These are phyloP conservation scores for Hoplodrina ambigua DNA, from an alignment of 2,888 invertebrate species.

Conservation along the genomic window DNA sequence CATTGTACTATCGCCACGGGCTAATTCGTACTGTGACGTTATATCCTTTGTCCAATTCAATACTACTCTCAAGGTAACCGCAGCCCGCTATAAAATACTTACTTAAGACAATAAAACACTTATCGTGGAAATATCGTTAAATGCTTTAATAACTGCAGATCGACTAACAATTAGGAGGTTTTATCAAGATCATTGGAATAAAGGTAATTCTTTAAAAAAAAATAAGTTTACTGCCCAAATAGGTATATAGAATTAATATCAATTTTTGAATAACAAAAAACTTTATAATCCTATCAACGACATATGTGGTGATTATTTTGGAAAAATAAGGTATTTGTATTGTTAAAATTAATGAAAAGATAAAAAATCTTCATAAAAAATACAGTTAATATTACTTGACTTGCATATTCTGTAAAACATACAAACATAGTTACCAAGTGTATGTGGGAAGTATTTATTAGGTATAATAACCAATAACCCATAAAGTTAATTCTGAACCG, in stretches of 20 bases:
- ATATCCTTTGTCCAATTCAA: slow-evolving; percentile 74
- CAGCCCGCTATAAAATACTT: slow-evolving; percentile 56
- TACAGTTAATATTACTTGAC: background rate
- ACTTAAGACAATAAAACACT: slow-evolving; percentile 63
- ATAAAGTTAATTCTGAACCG: slow-evolving; percentile 58
- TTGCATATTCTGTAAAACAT: slow-evolving; percentile 7
- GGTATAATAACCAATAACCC: slow-evolving; percentile 45
- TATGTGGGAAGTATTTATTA: slow-evolving; percentile 31
- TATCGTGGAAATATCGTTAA: slow-evolving; percentile 50
- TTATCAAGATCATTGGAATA: slow-evolving; percentile 28
- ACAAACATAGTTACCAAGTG: slow-evolving; percentile 8
- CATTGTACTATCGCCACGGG: slow-evolving; percentile 70
- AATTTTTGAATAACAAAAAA: background rate
- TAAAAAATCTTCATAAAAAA: background rate
- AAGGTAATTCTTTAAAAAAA: slow-evolving; percentile 5
- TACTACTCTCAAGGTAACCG: slow-evolving; percentile 69
- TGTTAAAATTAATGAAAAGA: slow-evolving; percentile 5
- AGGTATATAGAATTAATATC: background rate
- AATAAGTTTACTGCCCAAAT: background rate
- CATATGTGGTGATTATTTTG: background rate
- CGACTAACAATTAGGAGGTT: slow-evolving; percentile 31
- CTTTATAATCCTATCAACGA: slow-evolving; percentile 3
- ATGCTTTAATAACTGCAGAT: slow-evolving; percentile 42
- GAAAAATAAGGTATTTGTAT: background rate
- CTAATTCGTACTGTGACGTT: slow-evolving; percentile 69